Base-by-base conservation (phyloP, 1,140 invertebrate genomes). In the Zeugodacus cucurbitae region DNA sequence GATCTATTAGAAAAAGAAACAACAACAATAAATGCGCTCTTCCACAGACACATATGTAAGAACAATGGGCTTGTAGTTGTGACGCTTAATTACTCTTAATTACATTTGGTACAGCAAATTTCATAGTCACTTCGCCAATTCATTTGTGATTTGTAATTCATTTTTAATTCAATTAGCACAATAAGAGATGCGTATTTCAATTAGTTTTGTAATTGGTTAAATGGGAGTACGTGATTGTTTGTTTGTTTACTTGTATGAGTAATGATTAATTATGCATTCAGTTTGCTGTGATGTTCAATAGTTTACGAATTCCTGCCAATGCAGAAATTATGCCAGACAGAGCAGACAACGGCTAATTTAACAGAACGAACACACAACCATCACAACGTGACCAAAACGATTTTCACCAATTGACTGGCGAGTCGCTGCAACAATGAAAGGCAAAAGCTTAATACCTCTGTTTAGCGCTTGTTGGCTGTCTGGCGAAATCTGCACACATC, bases 121-220 rank as follows among this genome's bases (percentile, higher is more conserved):
- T 82, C 74, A 48, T 22, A 41, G 11, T 48, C n/a, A 48, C 37
- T 82, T 29, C 34, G 48, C 22, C 17, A n/a, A 41, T 82, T 17
- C 37, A 82, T 41, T 44, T 48, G 7, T 10, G 74, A 34, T 82
- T 82, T 82, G n/a, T 48, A 82, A n/a, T 82, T 82, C 37, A 22
- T n/a, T 82, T 82, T 82, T 48, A 82, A 82, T 82, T 82, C 74
- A 82, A 82, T 82, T 82, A 82, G 41, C 11, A 26, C 22, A 26
- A 41, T 5, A 22, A 82, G 41, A 82, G 74, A 82, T 82, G 37
- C 74, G 34, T 82, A 82, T 82, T 82, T 82, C 34, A 82, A 82
- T 82, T 82, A 82, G 74, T 82, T 82, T 44, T 82, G 41, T 82
- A 48, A 82, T 26, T 82, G 74, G 74, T 34, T 54, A 82, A 82